Evolutionary conservation across 2,888 invertebrate genomes (phyloP).

Genomic region (Lomographa bimaculata): DNA sequence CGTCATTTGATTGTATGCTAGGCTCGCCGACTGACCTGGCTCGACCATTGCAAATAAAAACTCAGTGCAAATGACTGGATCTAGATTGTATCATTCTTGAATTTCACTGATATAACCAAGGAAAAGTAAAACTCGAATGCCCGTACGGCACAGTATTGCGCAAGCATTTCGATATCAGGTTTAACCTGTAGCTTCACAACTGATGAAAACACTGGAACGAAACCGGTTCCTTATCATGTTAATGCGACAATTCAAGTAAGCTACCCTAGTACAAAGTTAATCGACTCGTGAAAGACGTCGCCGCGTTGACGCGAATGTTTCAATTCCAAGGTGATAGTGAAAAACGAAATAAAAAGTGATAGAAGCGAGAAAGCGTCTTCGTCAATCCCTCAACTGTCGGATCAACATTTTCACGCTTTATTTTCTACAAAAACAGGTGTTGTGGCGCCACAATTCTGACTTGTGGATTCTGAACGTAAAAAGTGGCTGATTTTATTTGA

Average conservation of each 20-base stretch:
- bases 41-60: too few relatives aligned
- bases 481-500: too few relatives aligned
- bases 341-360: slow-evolving; percentile 5
- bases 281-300: slow-evolving; percentile 14
- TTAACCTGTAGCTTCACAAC: slow-evolving; percentile 9
- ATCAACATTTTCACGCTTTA: neutral
- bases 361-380: slow-evolving; percentile 16
- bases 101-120: slow-evolving; percentile 16
- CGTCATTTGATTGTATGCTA: too few relatives aligned
- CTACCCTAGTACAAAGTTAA: slow-evolving; percentile 17
- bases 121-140: slow-evolving; percentile 9
- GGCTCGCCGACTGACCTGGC: too few relatives aligned
- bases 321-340: slow-evolving; percentile 2
- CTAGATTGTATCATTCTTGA: too few relatives aligned
- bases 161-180: slow-evolving; percentile 16
- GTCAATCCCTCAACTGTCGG: neutral
- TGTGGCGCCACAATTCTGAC: too few relatives aligned
- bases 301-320: slow-evolving; percentile 18
- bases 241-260: slow-evolving; percentile 12
- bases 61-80: too few relatives aligned
- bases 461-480: too few relatives aligned
- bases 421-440: too few relatives aligned
- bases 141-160: slow-evolving; percentile 12
- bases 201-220: slow-evolving; percentile 17
- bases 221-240: slow-evolving; percentile 29